Evolutionary conservation across 1,140 invertebrate species (phyloP).

Genomic region (Odontomachus brunneus): DNA sequence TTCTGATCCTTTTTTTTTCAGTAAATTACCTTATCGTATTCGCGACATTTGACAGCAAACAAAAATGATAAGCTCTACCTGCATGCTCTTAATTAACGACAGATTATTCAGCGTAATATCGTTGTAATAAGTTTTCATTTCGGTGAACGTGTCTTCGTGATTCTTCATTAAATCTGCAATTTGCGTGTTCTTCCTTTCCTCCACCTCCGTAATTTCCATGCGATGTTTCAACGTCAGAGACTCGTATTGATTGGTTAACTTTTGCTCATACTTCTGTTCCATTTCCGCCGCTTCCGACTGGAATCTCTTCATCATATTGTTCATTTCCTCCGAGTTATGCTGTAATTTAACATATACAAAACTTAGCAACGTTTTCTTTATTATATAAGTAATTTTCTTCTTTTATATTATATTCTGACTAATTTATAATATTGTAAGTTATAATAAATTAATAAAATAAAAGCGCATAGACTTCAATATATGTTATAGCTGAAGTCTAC

Average conservation of each 20-base stretch:
- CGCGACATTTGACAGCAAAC: neutral
- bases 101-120: conserved; percentile 97
- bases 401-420: too few relatives aligned
- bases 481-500: neutral
- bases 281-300: conserved; percentile 91
- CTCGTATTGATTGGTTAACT: conserved; percentile 90
- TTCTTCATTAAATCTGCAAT: conserved; percentile 92
- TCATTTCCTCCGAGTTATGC: conserved; percentile 87
- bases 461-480: too few relatives aligned
- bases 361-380: neutral
- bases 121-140: conserved; percentile 97
- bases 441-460: neutral
- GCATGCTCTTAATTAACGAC: conserved; percentile 92
- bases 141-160: conserved; percentile 93
- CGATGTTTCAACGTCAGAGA: conserved; percentile 91
- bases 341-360: conserved; percentile 54
- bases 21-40: conserved; percentile 37
- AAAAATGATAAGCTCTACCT: conserved; percentile 83
- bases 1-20: neutral
- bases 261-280: conserved; percentile 93
- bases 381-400: too few relatives aligned
- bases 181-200: conserved; percentile 95
- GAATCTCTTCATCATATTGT: conserved; percentile 89
- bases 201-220: conserved; percentile 93
- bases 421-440: too few relatives aligned